phyloP scores from a whole-genome alignment of 2,797 vertebrate genomes.

The Tokudaia muenninki region DNA sequence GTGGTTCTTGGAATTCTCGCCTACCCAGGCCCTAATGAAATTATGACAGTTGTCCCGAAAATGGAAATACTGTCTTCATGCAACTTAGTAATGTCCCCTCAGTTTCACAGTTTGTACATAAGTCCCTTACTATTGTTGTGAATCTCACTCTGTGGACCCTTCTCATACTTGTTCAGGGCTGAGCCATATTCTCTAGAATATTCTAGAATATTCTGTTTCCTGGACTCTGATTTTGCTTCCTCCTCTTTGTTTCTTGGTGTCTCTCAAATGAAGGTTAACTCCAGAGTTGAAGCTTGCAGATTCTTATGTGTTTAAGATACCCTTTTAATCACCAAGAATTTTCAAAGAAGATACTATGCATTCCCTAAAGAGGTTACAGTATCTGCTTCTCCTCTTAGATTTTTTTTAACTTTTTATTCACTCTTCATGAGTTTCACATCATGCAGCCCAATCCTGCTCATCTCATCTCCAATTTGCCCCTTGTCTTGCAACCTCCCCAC shows the following conservation, averaged over 20 bases:
- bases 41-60: background rate
- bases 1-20: background rate
- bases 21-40: background rate
- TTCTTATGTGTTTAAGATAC: background rate
- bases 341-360: background rate
- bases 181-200: background rate
- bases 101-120: background rate
- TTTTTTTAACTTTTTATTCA: background rate
- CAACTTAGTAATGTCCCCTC: background rate
- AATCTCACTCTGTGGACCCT: background rate
- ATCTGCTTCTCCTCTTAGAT: background rate
- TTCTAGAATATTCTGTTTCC: background rate
- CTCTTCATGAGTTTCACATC: background rate
- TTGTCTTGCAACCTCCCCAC: too few species aligned
- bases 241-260: conserved; percentile 11
- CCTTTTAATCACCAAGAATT: background rate
- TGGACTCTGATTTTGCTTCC: background rate
- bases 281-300: background rate
- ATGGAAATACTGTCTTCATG: background rate
- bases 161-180: background rate
- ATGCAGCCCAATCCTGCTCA: background rate
- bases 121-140: background rate
- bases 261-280: conserved; percentile 8
- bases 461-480: too few species aligned
- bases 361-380: background rate